Evolutionary conservation across 2,113 vertebrate species (phyloP), one percentile per base, ranked within the genome.

Genomic region (Urocynchramus pylzowi): DNA sequence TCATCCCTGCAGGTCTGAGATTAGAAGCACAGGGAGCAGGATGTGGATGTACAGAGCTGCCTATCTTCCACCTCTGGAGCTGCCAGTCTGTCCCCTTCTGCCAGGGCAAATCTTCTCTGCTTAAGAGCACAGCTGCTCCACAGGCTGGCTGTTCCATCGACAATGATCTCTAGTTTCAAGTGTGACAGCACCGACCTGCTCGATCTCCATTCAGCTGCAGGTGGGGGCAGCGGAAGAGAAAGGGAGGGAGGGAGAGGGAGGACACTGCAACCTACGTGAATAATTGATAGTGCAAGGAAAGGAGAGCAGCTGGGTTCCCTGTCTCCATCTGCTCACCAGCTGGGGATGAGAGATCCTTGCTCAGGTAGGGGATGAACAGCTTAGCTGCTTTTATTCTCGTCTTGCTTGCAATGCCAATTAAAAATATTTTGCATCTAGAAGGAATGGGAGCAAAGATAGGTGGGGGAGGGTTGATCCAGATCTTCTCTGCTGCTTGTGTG

Each of bases 201-300:
- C 23, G 6, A 54, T 81, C 85, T 82, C 88, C 77, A 89, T 91
- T 95, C 95, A 96, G 89, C 92, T 83, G 95, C 95, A 93, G 93
- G 91, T 95, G 94, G 96, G 91, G 89, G 96, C 97, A 96, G 97
- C 96, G 91, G 97, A 98, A 97, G 97, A 96, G 96, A 96, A 75
- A 84, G 92, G 73, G 78, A 90, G 98, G 97, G 97, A 97, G 95
- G 81, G 97, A 97, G 98, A 98, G 95, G 94, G 96, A 96, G 88
- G 97, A 97, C 93, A 96, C 97, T 97, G 98, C 98, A 98, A 98
- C 98, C 98, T 98, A 87, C 53, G 84, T 97, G 97, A 74, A 97
- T 97, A 93, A 97, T 97, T 97, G 96, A 97, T 97, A 77, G 92
- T 90, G 94, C 84, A 49, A 89, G 93, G 96, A 71, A 92, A 42